Conservation (phyloP, 2,888 invertebrate species). For the Cyclophora albipunctata region DNA sequence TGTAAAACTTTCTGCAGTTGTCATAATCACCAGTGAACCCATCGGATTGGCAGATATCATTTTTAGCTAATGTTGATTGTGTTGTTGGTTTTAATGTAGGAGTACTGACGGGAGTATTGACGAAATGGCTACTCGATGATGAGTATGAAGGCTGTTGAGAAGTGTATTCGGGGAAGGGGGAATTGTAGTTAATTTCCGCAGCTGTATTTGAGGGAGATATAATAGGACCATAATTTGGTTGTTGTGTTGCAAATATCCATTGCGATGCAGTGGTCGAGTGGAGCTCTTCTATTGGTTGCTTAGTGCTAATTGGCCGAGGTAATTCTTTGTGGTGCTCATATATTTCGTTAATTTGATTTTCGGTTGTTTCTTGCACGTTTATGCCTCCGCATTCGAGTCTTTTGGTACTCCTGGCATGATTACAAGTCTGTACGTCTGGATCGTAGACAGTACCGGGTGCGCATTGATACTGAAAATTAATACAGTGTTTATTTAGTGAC, state of each 20-base stretch:
- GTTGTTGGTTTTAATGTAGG: slow-evolving; percentile 8
- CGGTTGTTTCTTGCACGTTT: slow-evolving; percentile 12
- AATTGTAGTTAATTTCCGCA: slow-evolving; percentile 3
- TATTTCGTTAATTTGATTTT: slow-evolving; percentile 62
- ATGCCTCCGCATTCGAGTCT: slow-evolving; percentile 79
- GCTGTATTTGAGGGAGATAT: slow-evolving; percentile 1
- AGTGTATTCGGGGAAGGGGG: slow-evolving; percentile 4
- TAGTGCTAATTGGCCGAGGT: slow-evolving; percentile 47
- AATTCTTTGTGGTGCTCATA: slow-evolving; percentile 41
- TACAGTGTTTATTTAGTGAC: background rate
- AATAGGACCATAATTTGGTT: background rate
- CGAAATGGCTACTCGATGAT: background rate
- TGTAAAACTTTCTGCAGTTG: slow-evolving; percentile 85
- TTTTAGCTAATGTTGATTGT: slow-evolving; percentile 14
- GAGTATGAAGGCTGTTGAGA: slow-evolving; percentile 14
- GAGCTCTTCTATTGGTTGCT: slow-evolving; percentile 22
- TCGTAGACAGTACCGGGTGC: slow-evolving; percentile 85
- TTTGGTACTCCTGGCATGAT: slow-evolving; percentile 80
- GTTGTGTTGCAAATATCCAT: background rate
- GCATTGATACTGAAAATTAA: slow-evolving; percentile 78
- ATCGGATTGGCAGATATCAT: slow-evolving; percentile 72
- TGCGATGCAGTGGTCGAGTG: slow-evolving; percentile 1
- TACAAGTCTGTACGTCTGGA: slow-evolving; percentile 79
- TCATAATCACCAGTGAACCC: slow-evolving; percentile 83
- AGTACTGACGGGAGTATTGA: slow-evolving; percentile 2